phyloP scores from a whole-genome alignment of 2,113 vertebrate species.

The Erythrocercus mccallii region DNA sequence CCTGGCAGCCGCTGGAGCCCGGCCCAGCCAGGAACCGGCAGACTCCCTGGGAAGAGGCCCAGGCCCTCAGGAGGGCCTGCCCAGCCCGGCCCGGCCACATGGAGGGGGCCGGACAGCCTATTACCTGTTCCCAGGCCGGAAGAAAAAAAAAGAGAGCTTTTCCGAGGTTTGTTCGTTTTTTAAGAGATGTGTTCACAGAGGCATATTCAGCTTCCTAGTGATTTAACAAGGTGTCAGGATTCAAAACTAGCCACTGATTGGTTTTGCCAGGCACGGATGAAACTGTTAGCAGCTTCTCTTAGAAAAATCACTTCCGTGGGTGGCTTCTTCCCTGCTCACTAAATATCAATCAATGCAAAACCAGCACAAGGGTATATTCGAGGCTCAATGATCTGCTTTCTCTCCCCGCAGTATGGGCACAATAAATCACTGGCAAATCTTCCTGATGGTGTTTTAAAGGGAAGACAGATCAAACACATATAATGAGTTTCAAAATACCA shows the following conservation, averaged over 20 bases:
- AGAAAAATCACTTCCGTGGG: background rate
- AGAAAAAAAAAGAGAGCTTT: background rate
- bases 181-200: background rate
- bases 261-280: background rate
- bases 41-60: background rate
- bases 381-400: conserved; percentile 41
- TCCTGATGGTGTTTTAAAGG: conserved; percentile 15
- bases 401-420: background rate
- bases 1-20: background rate
- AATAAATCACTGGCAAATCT: conserved; percentile 31
- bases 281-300: background rate
- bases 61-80: background rate
- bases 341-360: background rate
- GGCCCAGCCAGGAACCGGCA: background rate
- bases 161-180: background rate
- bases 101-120: background rate
- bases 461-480: conserved; percentile 12
- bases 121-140: background rate
- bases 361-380: background rate
- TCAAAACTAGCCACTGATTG: background rate
- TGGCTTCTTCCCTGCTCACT: background rate
- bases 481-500: background rate
- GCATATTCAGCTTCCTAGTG: background rate
- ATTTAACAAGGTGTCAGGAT: background rate
- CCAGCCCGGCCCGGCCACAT: background rate